Evolutionary conservation across 2,797 vertebrate species (phyloP).

Genomic region (Lerista edwardsae): DNA sequence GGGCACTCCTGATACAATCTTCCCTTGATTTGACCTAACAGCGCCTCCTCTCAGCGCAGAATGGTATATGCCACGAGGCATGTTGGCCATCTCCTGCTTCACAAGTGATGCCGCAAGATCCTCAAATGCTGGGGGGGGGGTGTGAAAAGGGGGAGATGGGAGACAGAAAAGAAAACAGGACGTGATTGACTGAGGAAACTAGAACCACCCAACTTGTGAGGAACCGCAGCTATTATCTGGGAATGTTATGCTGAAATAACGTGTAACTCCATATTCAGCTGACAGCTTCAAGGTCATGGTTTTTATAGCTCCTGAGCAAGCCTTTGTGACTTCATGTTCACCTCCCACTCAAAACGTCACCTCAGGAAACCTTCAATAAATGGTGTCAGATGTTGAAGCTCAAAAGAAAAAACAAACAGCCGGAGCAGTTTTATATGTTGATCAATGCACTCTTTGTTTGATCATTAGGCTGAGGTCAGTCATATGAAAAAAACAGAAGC

Average conservation of each 20-base stretch:
- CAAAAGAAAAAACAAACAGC: constrained; percentile 36
- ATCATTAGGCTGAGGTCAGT: background rate
- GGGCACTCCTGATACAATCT: constrained; percentile 87
- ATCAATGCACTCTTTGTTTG: constrained; percentile 37
- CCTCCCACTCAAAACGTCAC: constrained; percentile 22
- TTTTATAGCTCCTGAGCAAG: constrained; percentile 16
- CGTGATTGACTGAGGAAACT: constrained; percentile 9
- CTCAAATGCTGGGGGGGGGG: constrained; percentile 81
- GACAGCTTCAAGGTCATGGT: constrained; percentile 21
- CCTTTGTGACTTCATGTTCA: constrained; percentile 8
- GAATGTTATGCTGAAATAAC: constrained; percentile 20
- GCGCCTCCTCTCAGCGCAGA: constrained; percentile 83
- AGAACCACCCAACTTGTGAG: constrained; percentile 24
- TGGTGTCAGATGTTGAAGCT: constrained; percentile 24
- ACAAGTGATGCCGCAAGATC: constrained; percentile 87
- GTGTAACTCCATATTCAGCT: constrained; percentile 9
- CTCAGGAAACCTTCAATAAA: constrained; percentile 40
- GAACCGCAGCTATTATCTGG: constrained; percentile 15
- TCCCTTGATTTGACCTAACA: constrained; percentile 86
- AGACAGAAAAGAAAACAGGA: constrained; percentile 17
- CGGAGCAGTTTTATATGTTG: constrained; percentile 4
- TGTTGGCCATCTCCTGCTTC: constrained; percentile 91
- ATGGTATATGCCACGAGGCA: constrained; percentile 94
- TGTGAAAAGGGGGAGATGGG: background rate
- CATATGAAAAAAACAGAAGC: background rate